These are phyloP conservation scores for Cheumatopsyche charites DNA, from an alignment of 1,140 invertebrate genomes.

Conservation along the genomic window DNA sequence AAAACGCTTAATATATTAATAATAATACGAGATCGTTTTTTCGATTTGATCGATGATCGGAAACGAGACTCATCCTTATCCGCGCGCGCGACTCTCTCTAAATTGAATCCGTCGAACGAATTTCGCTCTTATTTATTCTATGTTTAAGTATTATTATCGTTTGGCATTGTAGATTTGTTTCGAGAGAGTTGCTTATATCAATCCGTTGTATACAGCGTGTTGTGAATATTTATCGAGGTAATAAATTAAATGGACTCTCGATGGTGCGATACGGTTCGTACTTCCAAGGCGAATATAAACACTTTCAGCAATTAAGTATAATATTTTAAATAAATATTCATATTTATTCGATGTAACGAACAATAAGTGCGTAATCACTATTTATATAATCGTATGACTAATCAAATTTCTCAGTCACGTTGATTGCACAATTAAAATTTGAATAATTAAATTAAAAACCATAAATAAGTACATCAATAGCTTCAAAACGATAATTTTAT, in stretches of 20 bases:
- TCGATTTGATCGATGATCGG: constrained; percentile 44
- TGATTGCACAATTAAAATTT: no score
- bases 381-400: no score
- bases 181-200: no score
- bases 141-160: constrained; percentile 4
- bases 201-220: constrained; percentile 6
- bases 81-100: neutral
- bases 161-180: neutral
- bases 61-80: constrained; percentile 37
- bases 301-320: no score
- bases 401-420: no score
- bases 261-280: neutral
- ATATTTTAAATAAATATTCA: no score
- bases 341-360: no score
- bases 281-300: neutral
- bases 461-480: no score
- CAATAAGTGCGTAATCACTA: no score
- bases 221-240: constrained; percentile 18
- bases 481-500: no score
- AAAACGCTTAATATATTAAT: constrained; percentile 4
- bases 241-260: neutral
- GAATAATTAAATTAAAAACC: no score
- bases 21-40: constrained; percentile 24
- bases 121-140: neutral
- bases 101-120: neutral